A percentile compares a stretch with the other conserved stretches of the same genome.
phyloP scores from a whole-genome alignment of 1,140 invertebrate species.

The Neodiprion lecontei region DNA sequence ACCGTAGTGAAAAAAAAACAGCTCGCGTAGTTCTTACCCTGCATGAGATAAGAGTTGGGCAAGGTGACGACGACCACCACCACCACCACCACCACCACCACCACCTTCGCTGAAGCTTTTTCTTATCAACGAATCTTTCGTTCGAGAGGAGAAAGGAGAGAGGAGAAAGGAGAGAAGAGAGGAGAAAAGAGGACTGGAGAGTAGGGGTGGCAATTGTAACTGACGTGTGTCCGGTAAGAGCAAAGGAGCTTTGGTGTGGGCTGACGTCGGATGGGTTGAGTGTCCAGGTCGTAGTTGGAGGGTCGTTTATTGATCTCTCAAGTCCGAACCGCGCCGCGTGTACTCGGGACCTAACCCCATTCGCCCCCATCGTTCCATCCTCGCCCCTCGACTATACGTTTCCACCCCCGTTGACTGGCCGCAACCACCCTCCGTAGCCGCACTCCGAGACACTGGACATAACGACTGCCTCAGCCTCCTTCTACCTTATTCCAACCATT shows the following conservation, averaged over 20 bases:
- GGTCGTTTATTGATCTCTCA: constrained; percentile 65
- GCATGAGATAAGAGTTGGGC: no score
- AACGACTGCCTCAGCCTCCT: constrained; percentile 49
- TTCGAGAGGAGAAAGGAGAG: no score
- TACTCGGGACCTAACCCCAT: constrained; percentile 58
- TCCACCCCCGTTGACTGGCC: constrained; percentile 55
- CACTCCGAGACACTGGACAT: constrained; percentile 59
- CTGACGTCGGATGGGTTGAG: constrained; percentile 44
- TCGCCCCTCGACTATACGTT: constrained; percentile 16
- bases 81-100: no score
- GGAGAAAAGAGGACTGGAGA: no score
- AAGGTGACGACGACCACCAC: no score
- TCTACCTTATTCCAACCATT: constrained; percentile 39
- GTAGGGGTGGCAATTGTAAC: constrained; percentile 23
- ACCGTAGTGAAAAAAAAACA: constrained; percentile 19
- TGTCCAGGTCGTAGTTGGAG: constrained; percentile 61
- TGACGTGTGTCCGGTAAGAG: constrained; percentile 27
- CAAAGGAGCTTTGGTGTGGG: constrained; percentile 38
- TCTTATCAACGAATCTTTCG: no score
- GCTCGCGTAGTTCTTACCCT: no score
- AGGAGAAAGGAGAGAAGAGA: no score
- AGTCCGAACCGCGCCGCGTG: constrained; percentile 58
- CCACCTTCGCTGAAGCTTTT: no score
- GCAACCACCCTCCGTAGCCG: constrained; percentile 54
- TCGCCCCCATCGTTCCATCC: constrained; percentile 26